Base-by-base conservation (phyloP, 2,797 vertebrate genomes). In the Microcaecilia unicolor region DNA sequence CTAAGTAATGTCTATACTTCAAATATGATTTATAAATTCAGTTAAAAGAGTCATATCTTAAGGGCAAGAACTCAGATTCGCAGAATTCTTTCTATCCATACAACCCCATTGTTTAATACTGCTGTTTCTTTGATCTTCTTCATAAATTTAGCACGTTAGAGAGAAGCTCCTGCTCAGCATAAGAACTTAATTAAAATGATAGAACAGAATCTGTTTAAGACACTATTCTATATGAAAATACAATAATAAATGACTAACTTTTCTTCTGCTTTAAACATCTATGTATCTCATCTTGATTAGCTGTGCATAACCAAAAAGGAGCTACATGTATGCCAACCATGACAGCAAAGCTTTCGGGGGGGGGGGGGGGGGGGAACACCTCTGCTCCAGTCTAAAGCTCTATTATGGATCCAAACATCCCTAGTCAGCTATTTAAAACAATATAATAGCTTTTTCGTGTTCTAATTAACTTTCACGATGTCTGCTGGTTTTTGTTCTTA, bases 221-320 rank as follows among this genome's bases (percentile, higher is more conserved):
- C 72, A 78, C 50, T 59, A 55, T 71, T n/a, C n/a, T n/a, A n/a
- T n/a, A n/a, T n/a, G n/a, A n/a, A n/a, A n/a, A n/a, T 64, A 26
- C 35, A 71, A 68, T 58, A 39, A 31, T 38, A 57, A 60, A 48
- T 71, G n/a, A 72, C n/a, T n/a, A 41, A 33, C 58, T 26, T 22
- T 57, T 60, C 41, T 51, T 50, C 50, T 45, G 74, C 76, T 25
- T 40, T 41, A 78, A 62, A 81, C 76, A 72, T 58, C 77, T 84
- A 90, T 90, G 85, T 88, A 87, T 86, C 82, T 79, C 83, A 67
- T 74, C 85, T n/a, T 80, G 90, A 75, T 74, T 89, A 90, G 88
- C 86, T 89, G 78, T 72, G 22, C 27, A 31, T 28, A 21, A 48
- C 39, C 34, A 34, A 37, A 30, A 85, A 83, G 82, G 70, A 77